These are phyloP conservation scores for Eupeodes latifasciatus DNA, from an alignment of 2,888 invertebrate genomes.

Conservation along the genomic window DNA sequence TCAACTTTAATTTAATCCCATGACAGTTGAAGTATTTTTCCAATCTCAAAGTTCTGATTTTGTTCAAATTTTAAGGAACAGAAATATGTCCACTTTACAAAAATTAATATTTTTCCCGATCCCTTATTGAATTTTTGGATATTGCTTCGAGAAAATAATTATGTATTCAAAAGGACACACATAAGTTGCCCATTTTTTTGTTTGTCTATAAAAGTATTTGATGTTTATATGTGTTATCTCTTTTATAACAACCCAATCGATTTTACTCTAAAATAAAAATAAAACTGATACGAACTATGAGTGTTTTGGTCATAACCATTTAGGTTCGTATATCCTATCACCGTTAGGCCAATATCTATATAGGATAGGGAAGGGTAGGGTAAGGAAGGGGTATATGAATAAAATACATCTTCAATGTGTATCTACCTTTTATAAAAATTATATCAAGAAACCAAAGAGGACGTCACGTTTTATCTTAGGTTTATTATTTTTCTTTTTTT, in stretches of 20 bases:
- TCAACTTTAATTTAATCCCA: too few species aligned
- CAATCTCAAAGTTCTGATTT: too few species aligned
- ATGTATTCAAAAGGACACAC: constrained; percentile 25
- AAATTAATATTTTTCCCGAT: too few species aligned
- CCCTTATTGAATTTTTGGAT: too few species aligned
- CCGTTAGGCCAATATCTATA: constrained; percentile 8
- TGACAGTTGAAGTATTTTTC: too few species aligned
- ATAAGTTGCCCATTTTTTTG: constrained; percentile 16
- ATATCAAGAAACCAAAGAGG: constrained; percentile 60
- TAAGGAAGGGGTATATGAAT: neutral
- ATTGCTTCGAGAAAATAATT: too few species aligned
- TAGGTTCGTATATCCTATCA: constrained; percentile 34
- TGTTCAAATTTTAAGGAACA: too few species aligned
- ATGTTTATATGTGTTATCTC: constrained; percentile 34
- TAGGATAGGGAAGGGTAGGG: too few species aligned
- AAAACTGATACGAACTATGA: constrained; percentile 51
- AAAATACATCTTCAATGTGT: neutral
- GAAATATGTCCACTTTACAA: too few species aligned
- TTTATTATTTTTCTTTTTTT: constrained; percentile 29
- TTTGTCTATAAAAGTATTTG: constrained; percentile 24
- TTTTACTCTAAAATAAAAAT: constrained; percentile 57
- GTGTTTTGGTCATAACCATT: constrained; percentile 51
- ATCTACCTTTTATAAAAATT: constrained; percentile 2
- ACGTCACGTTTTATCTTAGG: constrained; percentile 71
- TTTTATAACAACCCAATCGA: constrained; percentile 52